Conservation (phyloP, 2,797 vertebrate genomes). For the Chaenodraco wilsoni region DNA sequence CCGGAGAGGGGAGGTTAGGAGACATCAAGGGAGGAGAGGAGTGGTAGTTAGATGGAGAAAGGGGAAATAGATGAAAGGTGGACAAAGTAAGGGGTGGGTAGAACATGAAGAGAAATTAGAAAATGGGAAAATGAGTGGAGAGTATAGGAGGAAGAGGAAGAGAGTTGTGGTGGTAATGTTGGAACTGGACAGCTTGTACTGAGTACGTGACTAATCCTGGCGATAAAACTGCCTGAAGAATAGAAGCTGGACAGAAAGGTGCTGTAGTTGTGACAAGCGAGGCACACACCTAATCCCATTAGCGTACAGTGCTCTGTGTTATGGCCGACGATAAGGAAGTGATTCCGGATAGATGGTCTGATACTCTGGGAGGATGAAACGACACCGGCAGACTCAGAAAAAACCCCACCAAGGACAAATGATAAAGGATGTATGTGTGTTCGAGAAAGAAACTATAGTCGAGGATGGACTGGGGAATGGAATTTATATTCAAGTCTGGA, state of each 20-base stretch:
- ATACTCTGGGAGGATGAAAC: constrained; percentile 3
- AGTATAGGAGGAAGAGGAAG: constrained; percentile 15
- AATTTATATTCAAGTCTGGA: constrained; percentile 32
- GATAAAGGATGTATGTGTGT: constrained; percentile 12
- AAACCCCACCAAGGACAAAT: constrained; percentile 13
- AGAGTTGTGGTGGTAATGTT: constrained; percentile 1
- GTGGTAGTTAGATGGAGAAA: constrained; percentile 15
- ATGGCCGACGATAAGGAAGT: constrained; percentile 35
- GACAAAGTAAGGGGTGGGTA: constrained; percentile 24
- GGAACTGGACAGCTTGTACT: constrained; percentile 50
- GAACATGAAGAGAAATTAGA: constrained; percentile 39
- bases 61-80: constrained; percentile 38
- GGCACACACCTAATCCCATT: constrained; percentile 50
- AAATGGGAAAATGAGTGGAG: constrained; percentile 34
- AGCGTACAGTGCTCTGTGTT: constrained; percentile 59
- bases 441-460: constrained; percentile 6
- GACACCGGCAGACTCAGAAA: neutral
- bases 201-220: constrained; percentile 64
- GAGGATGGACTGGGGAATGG: neutral
- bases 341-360: constrained; percentile 13
- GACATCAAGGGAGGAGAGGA: constrained; percentile 40
- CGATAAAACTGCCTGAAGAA: constrained; percentile 61
- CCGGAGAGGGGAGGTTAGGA: constrained; percentile 24
- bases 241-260: constrained; percentile 42
- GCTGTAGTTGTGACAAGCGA: constrained; percentile 54